These are phyloP conservation scores for Pelusios castaneus DNA, from an alignment of 2,113 vertebrate genomes.

Conservation along the genomic window DNA sequence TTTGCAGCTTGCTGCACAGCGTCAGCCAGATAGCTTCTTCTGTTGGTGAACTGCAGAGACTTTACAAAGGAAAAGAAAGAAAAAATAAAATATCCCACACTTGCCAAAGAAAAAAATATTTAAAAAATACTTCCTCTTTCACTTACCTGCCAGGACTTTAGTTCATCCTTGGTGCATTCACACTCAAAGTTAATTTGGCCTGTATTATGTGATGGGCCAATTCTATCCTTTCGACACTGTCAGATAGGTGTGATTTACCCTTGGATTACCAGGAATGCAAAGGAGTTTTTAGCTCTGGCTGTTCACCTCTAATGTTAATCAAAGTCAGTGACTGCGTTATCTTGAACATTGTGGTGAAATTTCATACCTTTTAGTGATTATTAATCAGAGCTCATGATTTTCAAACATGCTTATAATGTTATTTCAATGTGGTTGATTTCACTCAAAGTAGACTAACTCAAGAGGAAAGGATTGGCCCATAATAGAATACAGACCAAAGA, in stretches of 20 bases:
- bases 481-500: neutral
- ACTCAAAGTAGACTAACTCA: neutral
- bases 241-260: neutral
- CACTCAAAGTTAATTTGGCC: neutral
- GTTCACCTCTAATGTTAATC: neutral
- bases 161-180: neutral
- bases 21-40: no score
- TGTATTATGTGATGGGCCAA: neutral
- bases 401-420: neutral
- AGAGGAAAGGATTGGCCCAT: neutral
- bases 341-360: neutral
- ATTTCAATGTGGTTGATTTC: neutral
- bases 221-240: neutral
- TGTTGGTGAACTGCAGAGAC: neutral
- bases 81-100: neutral
- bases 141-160: fast-evolving
- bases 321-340: neutral
- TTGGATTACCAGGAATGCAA: neutral
- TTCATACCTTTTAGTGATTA: neutral
- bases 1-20: neutral
- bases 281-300: neutral
- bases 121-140: fast-evolving
- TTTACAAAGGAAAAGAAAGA: neutral
- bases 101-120: neutral
- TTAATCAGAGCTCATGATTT: neutral